These are phyloP conservation scores for Hyposoter dolosus DNA, from an alignment of 2,888 invertebrate species.

Conservation along the genomic window DNA sequence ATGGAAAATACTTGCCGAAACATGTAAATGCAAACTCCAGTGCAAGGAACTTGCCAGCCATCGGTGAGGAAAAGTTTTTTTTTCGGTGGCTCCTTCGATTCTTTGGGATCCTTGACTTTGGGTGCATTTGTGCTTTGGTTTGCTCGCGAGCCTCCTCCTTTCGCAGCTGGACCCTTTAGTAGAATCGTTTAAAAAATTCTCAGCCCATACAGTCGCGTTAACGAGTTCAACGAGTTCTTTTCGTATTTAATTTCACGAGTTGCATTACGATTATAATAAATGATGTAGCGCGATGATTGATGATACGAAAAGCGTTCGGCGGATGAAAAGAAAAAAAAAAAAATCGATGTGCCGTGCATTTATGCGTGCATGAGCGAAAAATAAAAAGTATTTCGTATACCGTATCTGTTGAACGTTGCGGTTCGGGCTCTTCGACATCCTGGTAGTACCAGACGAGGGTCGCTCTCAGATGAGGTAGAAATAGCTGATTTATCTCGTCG, in stretches of 20 bases:
- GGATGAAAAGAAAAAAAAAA: slow-evolving; percentile 15
- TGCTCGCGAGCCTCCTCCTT: slow-evolving; percentile 74
- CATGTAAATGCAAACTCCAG: slow-evolving; percentile 94
- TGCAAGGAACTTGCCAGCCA: slow-evolving; percentile 92
- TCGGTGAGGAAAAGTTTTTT: slow-evolving; percentile 94
- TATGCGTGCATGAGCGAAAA: background rate
- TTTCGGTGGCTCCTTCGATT: slow-evolving; percentile 85
- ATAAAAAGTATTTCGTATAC: slow-evolving; percentile 74
- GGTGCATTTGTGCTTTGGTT: slow-evolving; percentile 77
- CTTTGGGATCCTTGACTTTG: slow-evolving; percentile 84
- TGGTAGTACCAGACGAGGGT: slow-evolving; percentile 96
- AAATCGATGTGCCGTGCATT: background rate
- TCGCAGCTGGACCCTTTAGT: slow-evolving; percentile 72
- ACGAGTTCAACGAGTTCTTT: background rate
- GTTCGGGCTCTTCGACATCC: slow-evolving; percentile 91
- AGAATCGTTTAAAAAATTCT: slow-evolving; percentile 28
- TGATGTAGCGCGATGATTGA: slow-evolving; percentile 53
- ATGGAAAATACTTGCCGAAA: slow-evolving; percentile 86
- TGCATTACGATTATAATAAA: slow-evolving; percentile 50
- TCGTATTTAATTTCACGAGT: slow-evolving; percentile 7
- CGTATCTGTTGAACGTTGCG: slow-evolving; percentile 80
- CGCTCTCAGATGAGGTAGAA: slow-evolving; percentile 93
- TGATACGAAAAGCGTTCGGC: slow-evolving; percentile 31
- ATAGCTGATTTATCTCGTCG: slow-evolving; percentile 95
- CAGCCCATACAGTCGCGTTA: background rate